Base-by-base conservation (phyloP, 1,140 invertebrate genomes). In the Drosophila ercepeae region DNA sequence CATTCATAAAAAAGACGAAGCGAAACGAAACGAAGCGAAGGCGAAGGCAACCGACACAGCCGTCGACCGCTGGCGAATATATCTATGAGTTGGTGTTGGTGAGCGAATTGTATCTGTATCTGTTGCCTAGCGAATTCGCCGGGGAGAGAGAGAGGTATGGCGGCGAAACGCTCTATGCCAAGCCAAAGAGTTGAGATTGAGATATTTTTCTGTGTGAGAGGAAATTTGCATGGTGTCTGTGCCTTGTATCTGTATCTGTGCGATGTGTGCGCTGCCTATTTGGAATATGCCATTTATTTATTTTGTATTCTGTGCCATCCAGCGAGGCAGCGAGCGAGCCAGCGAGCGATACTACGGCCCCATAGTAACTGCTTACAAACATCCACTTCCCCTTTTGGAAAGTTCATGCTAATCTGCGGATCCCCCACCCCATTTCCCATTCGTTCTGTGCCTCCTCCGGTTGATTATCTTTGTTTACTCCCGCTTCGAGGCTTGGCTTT, bases 1-100 rank as follows among this genome's bases (percentile, higher is more conserved):
- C 82, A 86, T 86, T 86, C 82, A 86, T 86, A 86, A 88, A 86
- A 86, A 88, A 78, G 69, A 67, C 68, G 68, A 60, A 84, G 75
- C 67, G 71, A 79, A 84, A 72, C 72, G 73, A 68, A 78, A 73
- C 79, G 72, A 61, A 55, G 49, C 48, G 48, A 63, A 46, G 45
- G 41, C 36, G 53, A 79, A 79, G 39, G 46, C 32, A 23, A 50
- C 25, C 55, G 53, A 71, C 50, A 21, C 51, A 42, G 36, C 36
- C 36, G 36, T 39, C 36, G 36, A 39, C 36, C 36, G 36, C 36
- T 39, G 60, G 60, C 60, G 55, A 60, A 18, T 60, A 27, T 42
- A 63, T 63, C 53, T 60, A 32, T 58, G 16, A 3, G 29, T 7
- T n/a, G 23, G 51, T 32, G 29, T 32, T 32, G 29, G 29, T 32